These are phyloP conservation scores for Silurus glanis DNA, from an alignment of 2,113 vertebrate species.

Conservation along the genomic window DNA sequence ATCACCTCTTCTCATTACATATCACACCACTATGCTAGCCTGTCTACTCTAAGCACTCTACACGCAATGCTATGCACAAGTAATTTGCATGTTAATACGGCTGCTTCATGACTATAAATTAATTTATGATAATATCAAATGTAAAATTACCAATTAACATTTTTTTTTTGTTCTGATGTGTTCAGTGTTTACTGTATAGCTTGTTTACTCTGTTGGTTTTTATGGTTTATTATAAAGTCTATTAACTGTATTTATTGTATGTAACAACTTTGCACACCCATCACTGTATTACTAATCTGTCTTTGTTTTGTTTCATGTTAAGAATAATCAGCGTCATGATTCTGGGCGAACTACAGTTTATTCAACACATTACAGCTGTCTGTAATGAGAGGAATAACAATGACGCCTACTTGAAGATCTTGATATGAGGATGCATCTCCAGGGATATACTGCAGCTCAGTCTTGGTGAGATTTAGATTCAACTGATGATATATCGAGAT, in stretches of 20 bases:
- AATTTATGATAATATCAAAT: too few species aligned
- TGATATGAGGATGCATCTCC: background rate
- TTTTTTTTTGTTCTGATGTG: background rate
- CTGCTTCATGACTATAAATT: too few species aligned
- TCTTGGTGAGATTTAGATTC: background rate
- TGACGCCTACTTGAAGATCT: background rate
- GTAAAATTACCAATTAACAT: too few species aligned
- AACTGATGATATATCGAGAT: background rate
- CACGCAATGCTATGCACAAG: background rate
- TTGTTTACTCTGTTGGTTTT: background rate
- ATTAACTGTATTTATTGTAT: background rate
- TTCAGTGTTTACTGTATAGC: background rate
- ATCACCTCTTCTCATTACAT: background rate
- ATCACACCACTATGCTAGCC: too few species aligned
- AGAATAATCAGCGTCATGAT: background rate
- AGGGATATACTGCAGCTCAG: background rate
- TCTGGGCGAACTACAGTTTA: background rate
- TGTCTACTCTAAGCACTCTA: too few species aligned
- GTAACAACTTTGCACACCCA: background rate
- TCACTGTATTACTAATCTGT: background rate
- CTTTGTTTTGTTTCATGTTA: background rate
- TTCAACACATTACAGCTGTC: background rate
- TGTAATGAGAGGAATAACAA: background rate
- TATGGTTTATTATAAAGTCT: too few species aligned
- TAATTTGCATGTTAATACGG: background rate